Evolutionary conservation across 2,888 invertebrate species (phyloP).

Genomic region (Onthophagus sagittarius): DNA sequence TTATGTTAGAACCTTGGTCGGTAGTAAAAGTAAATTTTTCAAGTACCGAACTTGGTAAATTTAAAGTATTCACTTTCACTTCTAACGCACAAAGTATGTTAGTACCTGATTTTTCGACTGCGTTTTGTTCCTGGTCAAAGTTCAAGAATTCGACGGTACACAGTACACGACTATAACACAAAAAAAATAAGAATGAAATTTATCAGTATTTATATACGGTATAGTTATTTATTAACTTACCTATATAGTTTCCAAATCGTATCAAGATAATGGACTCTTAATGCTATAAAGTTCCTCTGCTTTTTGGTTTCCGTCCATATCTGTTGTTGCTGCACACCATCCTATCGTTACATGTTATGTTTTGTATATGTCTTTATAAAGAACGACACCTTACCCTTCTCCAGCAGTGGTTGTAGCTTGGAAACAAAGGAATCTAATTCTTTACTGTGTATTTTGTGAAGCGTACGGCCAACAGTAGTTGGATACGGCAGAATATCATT

Average conservation of each 20-base stretch:
- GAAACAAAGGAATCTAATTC: slow-evolving; percentile 1
- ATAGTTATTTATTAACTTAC: too few relatives aligned
- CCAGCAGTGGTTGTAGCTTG: too few relatives aligned
- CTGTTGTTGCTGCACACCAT: slow-evolving; percentile 6
- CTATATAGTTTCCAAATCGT: slow-evolving; percentile 3
- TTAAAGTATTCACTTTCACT: background rate
- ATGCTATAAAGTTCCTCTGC: slow-evolving; percentile 3
- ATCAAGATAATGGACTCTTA: slow-evolving; percentile 5
- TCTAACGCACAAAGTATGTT: slow-evolving; percentile 3
- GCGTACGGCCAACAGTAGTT: background rate
- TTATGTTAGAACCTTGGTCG: slow-evolving; percentile 5
- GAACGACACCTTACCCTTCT: background rate
- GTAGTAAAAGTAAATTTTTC: background rate
- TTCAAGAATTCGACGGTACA: slow-evolving; percentile 8
- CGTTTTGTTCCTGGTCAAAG: slow-evolving; percentile 1
- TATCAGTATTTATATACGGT: too few relatives aligned
- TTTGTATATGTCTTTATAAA: background rate
- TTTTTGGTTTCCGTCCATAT: too few relatives aligned
- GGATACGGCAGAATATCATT: background rate
- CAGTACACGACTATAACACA: slow-evolving; percentile 6
- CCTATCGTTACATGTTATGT: too few relatives aligned
- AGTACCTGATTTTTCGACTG: background rate
- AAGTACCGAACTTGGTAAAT: background rate
- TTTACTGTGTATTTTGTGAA: background rate
- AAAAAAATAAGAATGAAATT: too few relatives aligned